Conservation (phyloP, 1,140 invertebrate genomes). For the Theocolax elegans region DNA sequence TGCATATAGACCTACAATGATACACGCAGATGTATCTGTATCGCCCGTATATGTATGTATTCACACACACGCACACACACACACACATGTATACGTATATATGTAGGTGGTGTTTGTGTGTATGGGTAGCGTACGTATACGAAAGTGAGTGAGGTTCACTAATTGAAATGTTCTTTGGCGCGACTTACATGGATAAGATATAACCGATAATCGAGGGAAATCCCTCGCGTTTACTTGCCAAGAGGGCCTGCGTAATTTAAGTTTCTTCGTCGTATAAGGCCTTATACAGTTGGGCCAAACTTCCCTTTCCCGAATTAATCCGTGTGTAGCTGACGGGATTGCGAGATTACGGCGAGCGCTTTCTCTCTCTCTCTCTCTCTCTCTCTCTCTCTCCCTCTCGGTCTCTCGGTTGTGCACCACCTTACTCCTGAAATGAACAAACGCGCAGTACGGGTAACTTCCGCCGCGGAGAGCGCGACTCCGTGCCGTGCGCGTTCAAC, state of each 20-base stretch:
- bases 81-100: background rate
- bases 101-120: too few species aligned
- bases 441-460: too few species aligned
- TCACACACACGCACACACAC: background rate
- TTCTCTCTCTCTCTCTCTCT: background rate
- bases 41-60: too few species aligned
- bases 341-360: slow-evolving; percentile 44
- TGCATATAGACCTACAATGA: too few species aligned
- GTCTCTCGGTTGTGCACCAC: too few species aligned
- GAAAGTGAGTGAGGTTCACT: slow-evolving; percentile 29
- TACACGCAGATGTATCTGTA: too few species aligned
- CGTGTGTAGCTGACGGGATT: slow-evolving; percentile 48
- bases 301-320: slow-evolving; percentile 49
- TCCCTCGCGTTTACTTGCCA: background rate
- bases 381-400: too few species aligned
- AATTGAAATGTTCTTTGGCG: slow-evolving; percentile 51
- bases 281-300: background rate
- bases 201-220: slow-evolving; percentile 49
- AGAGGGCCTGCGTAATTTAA: slow-evolving; percentile 50
- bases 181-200: slow-evolving; percentile 45
- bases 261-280: slow-evolving; percentile 45
- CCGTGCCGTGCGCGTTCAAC: too few species aligned
- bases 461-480: too few species aligned
- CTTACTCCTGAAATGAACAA: too few species aligned
- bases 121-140: too few species aligned